Evolutionary conservation across 2,113 vertebrate species (phyloP), one percentile per base, ranked within the genome.

Genomic region (Xiphorhynchus elegans): DNA sequence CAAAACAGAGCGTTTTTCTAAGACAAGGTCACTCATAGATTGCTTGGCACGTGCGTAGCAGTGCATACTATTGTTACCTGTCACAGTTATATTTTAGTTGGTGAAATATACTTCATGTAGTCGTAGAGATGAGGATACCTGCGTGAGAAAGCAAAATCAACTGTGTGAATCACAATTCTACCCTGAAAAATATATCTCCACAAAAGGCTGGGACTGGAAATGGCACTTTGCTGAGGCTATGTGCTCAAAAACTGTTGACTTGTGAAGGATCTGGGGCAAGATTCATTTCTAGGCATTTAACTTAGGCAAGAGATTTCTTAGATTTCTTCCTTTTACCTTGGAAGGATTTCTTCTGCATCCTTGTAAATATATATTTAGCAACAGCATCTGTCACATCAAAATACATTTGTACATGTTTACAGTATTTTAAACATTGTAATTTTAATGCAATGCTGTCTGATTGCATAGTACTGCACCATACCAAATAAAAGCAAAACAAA

Each of bases 381-480:
- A 83, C 58, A 93, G 39, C 73, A 86, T 84, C 81, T 95, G 77
- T 52, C 53, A 44, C 64, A 93, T 74, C 31, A 50, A 87, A 55
- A 84, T 46, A 63, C 10, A 75, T 91, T 87, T 87, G 90, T 94
- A 91, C 79, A 79, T 56, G 70, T 94, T 90, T 90, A 77, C 49
- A 80, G 52, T 66, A 80, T 89, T 72, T 97, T 96, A 86, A 52
- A 73, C 55, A 67, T 59, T 90, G 80, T 74, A 94, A 91, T 96
- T 96, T 90, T 83, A 97, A 91, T 75, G 74, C 78, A 84, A 40
- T 93, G 31, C 73, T 53, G 81, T 95, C 78, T 90, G 85, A 79
- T 96, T 95, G 29, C 37, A 84, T 83, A 94, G 87, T 67, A 87
- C 39, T 90, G 67, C 88, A 96, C 55, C 85, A 95, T 68, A 89